These are phyloP conservation scores for Thymelicus lineola DNA, from an alignment of 2,888 invertebrate genomes.

Conservation along the genomic window DNA sequence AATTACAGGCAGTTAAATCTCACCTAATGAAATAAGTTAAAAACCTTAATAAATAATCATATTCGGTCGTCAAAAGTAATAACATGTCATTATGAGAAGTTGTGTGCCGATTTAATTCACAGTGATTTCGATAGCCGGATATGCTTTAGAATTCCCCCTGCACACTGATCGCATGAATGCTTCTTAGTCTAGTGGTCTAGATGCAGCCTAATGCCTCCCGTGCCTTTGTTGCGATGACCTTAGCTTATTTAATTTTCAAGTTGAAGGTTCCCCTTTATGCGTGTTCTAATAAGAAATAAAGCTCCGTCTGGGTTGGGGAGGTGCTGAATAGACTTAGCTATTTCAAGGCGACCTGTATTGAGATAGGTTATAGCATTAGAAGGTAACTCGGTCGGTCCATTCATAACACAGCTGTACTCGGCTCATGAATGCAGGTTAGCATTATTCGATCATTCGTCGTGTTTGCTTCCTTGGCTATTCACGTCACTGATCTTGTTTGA, in stretches of 20 bases:
- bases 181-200: constrained; percentile 72
- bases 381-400: constrained; percentile 63
- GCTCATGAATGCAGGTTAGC: constrained; percentile 48
- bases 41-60: neutral
- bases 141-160: constrained; percentile 58
- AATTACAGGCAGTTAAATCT: neutral
- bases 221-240: constrained; percentile 70
- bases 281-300: constrained; percentile 60
- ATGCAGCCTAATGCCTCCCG: constrained; percentile 64
- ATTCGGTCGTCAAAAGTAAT: constrained; percentile 12
- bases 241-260: constrained; percentile 77
- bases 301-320: constrained; percentile 64
- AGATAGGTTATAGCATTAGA: constrained; percentile 77
- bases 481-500: constrained; percentile 41
- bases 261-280: constrained; percentile 77
- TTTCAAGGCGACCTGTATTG: constrained; percentile 74
- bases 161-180: constrained; percentile 51
- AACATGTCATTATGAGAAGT: constrained; percentile 11
- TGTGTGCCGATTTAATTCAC: constrained; percentile 29
- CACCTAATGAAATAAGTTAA: neutral
- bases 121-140: constrained; percentile 46
- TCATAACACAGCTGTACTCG: constrained; percentile 70
- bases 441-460: constrained; percentile 7
- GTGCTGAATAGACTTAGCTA: constrained; percentile 66
- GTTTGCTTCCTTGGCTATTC: constrained; percentile 22